phyloP scores from a whole-genome alignment of 2,113 vertebrate species.

The Condylura cristata region DNA sequence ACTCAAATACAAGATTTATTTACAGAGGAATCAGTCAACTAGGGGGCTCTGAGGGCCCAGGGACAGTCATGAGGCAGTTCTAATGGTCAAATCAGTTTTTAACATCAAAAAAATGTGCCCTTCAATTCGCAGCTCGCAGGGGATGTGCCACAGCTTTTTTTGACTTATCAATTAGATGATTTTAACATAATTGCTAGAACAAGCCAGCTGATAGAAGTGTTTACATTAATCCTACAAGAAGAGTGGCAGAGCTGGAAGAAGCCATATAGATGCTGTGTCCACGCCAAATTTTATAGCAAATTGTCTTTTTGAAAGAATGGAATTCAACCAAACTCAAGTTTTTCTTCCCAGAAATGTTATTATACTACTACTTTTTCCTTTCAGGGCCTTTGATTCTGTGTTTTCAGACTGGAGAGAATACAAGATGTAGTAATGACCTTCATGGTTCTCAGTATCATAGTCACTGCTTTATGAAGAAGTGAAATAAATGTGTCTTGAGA shows the following conservation, averaged over 20 bases:
- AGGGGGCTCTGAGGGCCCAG: fast-evolving
- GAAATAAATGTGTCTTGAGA: not conserved
- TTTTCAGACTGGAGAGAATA: not conserved
- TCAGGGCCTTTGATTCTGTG: not conserved
- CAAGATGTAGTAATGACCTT: not conserved
- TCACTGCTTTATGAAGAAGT: not conserved
- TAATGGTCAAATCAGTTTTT: not conserved
- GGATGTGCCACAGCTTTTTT: not conserved
- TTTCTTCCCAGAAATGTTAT: not conserved
- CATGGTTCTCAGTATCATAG: not conserved
- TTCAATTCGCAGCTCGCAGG: not conserved
- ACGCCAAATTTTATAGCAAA: not conserved
- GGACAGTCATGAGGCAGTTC: fast-evolving
- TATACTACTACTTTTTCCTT: too few relatives aligned
- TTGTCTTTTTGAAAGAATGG: not conserved
- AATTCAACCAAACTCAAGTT: not conserved
- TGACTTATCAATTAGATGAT: not conserved
- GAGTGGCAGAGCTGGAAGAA: not conserved
- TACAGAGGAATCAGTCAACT: not conserved
- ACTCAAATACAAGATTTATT: not conserved
- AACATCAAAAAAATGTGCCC: not conserved
- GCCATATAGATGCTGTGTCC: not conserved
- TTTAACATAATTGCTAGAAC: not conserved
- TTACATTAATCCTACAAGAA: not conserved
- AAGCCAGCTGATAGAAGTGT: not conserved